These are phyloP conservation scores for Ostrea denselamellosa DNA, from an alignment of 1,140 invertebrate genomes.

Conservation along the genomic window DNA sequence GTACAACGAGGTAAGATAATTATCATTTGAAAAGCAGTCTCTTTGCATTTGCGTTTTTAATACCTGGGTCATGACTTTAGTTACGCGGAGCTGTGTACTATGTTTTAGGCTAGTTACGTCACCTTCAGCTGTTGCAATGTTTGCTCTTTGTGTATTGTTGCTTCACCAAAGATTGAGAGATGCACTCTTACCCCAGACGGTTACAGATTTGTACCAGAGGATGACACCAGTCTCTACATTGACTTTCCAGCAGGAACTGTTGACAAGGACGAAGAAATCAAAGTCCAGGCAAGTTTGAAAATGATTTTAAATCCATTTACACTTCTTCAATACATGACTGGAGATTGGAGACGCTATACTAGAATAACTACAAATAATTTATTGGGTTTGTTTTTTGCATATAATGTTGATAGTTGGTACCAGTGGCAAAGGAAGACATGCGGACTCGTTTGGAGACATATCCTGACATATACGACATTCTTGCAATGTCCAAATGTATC, in stretches of 20 bases:
- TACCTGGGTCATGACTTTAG: too few relatives aligned
- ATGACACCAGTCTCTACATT: neutral
- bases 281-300: neutral
- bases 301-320: too few relatives aligned
- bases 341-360: too few relatives aligned
- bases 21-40: too few relatives aligned
- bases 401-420: neutral
- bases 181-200: neutral
- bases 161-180: neutral
- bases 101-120: neutral
- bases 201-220: neutral
- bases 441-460: neutral
- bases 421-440: neutral
- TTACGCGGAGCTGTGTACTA: neutral
- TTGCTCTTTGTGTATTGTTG: neutral
- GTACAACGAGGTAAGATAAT: neutral
- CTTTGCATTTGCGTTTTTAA: too few relatives aligned
- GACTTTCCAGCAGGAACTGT: conserved; percentile 1
- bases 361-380: too few relatives aligned
- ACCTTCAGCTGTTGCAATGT: neutral
- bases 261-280: neutral
- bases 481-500: neutral
- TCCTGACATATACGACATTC: neutral
- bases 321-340: too few relatives aligned
- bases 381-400: too few relatives aligned